These are phyloP conservation scores for Alethe diademata DNA, from an alignment of 2,113 vertebrate genomes.

Conservation along the genomic window DNA sequence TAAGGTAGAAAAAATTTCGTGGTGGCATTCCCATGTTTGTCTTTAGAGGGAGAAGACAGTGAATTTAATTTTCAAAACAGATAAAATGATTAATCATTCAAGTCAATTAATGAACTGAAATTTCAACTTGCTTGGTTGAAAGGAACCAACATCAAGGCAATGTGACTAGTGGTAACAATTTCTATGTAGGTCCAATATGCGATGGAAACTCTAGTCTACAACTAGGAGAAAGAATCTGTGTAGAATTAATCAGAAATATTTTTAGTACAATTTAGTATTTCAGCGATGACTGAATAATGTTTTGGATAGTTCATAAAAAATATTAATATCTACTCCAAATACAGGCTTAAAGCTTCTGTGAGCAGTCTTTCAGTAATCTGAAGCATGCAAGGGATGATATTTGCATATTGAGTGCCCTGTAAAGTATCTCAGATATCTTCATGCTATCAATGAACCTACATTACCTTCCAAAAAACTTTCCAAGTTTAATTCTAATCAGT, in stretches of 20 bases:
- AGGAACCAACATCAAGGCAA: neutral
- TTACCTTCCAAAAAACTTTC: neutral
- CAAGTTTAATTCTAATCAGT: neutral
- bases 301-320: neutral
- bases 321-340: neutral
- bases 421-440: neutral
- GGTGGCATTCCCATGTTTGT: neutral
- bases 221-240: neutral
- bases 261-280: neutral
- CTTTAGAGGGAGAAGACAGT: neutral
- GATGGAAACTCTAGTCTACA: neutral
- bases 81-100: neutral
- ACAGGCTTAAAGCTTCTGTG: neutral
- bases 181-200: neutral
- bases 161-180: neutral
- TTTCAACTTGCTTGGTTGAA: neutral
- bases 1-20: neutral
- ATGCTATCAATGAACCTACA: neutral
- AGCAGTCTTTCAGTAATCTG: neutral
- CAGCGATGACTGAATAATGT: neutral
- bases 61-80: neutral
- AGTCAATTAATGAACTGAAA: neutral
- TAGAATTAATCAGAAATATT: neutral
- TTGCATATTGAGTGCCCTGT: neutral
- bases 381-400: neutral